Conservation (phyloP, 2,888 invertebrate species). For the Matsumyia berberina region DNA sequence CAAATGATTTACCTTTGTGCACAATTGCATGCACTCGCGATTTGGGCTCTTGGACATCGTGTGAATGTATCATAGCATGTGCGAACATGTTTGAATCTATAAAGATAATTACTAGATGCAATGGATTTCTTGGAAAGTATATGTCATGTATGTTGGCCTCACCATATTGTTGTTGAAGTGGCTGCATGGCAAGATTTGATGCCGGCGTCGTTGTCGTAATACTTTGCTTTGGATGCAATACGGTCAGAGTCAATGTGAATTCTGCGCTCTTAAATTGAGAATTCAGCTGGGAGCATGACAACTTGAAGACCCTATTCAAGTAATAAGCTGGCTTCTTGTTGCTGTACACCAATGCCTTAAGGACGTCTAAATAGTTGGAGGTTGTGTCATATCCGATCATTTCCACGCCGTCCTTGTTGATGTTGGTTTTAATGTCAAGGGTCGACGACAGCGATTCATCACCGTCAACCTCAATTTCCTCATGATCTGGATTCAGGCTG, state of each 20-base stretch:
- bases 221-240: constrained; percentile 91
- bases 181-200: constrained; percentile 85
- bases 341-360: constrained; percentile 90
- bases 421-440: constrained; percentile 87
- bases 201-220: constrained; percentile 86
- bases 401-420: constrained; percentile 94
- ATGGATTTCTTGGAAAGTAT: background rate
- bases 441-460: constrained; percentile 83
- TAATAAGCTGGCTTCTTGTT: constrained; percentile 98
- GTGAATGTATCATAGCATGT: constrained; percentile 83
- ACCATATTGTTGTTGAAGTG: constrained; percentile 76
- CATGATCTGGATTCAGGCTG: constrained; percentile 97
- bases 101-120: constrained; percentile 47
- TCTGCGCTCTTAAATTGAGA: constrained; percentile 98
- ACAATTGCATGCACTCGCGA: constrained; percentile 81
- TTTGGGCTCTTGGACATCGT: constrained; percentile 83
- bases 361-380: constrained; percentile 82
- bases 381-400: constrained; percentile 83
- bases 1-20: constrained; percentile 80
- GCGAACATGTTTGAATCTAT: constrained; percentile 84
- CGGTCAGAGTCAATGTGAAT: constrained; percentile 96
- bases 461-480: constrained; percentile 86
- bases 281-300: constrained; percentile 97
- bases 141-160: constrained; percentile 19
- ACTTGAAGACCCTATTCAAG: constrained; percentile 96